A percentile compares a stretch with the other conserved stretches of the same genome.
Evolutionary conservation across 2,888 invertebrate genomes (phyloP).

Genomic region (Meghimatium bilineatum): DNA sequence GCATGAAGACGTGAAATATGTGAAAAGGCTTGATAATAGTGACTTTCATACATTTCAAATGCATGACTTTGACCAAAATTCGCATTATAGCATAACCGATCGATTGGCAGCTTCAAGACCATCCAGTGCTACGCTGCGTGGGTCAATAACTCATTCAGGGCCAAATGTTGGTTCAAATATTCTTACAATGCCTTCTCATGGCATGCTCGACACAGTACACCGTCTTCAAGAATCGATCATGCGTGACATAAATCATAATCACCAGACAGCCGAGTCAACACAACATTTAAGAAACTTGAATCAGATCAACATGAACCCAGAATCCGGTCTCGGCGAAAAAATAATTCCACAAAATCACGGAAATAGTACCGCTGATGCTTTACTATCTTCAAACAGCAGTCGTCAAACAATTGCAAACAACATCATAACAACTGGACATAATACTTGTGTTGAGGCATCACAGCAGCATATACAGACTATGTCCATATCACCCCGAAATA

Average conservation of each 20-base stretch:
- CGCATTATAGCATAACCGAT: background rate
- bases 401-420: background rate
- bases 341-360: background rate
- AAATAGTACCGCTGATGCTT: background rate
- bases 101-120: background rate
- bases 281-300: background rate
- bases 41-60: slow-evolving; percentile 18
- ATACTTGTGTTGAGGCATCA: background rate
- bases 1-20: slow-evolving; percentile 25
- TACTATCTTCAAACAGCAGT: background rate
- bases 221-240: slow-evolving; percentile 19
- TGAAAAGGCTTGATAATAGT: slow-evolving; percentile 2
- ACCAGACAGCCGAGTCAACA: background rate
- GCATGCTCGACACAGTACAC: slow-evolving; percentile 15
- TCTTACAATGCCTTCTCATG: slow-evolving; percentile 19
- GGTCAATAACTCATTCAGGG: slow-evolving; percentile 1
- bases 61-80: background rate
- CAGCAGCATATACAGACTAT: background rate
- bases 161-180: background rate
- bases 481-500: background rate
- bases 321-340: background rate
- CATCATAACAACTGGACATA: background rate
- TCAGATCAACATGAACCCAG: background rate
- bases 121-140: background rate
- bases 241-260: background rate